Base-by-base conservation (phyloP, 2,113 vertebrate genomes). In the Prionailurus bengalensis region DNA sequence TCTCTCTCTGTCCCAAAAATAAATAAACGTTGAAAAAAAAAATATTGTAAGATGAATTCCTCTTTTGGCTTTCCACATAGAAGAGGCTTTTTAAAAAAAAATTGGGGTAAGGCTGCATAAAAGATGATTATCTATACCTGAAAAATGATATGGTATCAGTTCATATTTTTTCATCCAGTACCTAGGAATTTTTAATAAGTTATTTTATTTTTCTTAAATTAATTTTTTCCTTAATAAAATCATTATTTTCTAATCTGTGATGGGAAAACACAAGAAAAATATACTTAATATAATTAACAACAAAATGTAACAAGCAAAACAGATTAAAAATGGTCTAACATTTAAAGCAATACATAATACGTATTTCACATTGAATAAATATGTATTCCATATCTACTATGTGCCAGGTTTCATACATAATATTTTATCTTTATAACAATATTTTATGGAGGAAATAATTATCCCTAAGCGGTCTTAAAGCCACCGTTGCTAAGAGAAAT, bases 181-280 rank as follows among this genome's bases (percentile, higher is more conserved):
- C 48, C 13, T 70, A 76, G 2, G 4, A 68, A 53, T 33, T 95
- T 80, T 33, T 16, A 63, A 39, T 61, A 71, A 53, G 33, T 3
- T 36, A 55, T 36, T 76, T 82, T 68, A 82, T 21, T 74, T 74
- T 70, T 53, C 7, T 65, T 89, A 48, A 85, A 79, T 13, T 53
- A 83, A 94, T 16, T 66, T 36, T 96, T 68, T 36, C 33, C 48
- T 80, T 80, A 95, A 80, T 79, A 48, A 66, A 76, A 78, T 63
- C 80, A 21, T n/a, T 53, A 29, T 90, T 96, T 90, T 48, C 27
- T 66, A 39, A 53, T 45, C 27, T 93, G 27, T 91, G 66, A 65
- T 74, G 27, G 51, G 21, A 29, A 91, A 94, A 74, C 10, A 93
- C 3, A 95, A 73, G 4, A 81, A 91, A 66, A 66, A 74, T 5